Evolutionary conservation across 2,888 invertebrate genomes (phyloP), one percentile per base, ranked within the genome.

Genomic region (Drymonia ruficornis): DNA sequence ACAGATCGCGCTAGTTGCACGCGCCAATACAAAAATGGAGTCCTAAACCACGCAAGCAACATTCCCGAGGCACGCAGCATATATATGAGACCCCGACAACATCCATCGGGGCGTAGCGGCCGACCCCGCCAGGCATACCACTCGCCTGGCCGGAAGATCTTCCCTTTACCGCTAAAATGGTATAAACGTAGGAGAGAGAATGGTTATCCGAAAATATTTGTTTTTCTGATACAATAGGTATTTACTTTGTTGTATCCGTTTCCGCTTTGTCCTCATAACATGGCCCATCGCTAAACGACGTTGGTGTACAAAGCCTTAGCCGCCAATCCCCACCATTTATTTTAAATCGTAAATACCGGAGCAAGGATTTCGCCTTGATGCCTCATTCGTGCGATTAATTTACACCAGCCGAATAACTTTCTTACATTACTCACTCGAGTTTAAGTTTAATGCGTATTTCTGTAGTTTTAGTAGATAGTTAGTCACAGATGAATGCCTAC

Each of bases 301-400:
- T 63, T 64, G 70, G 69, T 75, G 74, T 73, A 71, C 74, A 68
- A 67, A 70, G 73, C 70, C 77, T 76, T 66, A 80, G 65, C 63
- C 74, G 64, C 74, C 80, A 80, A 84, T 80, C 83, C 81, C 71
- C 51, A 64, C 74, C 81, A 83, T 87, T 87, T 83, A 80, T 86
- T 86, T 85, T 75, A 83, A 85, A 86, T 87, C 84, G 81, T 81
- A 83, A 85, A 84, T 81, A 83, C 81, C 61, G 73, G 75, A 73
- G 70, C 76, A 65, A 72, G 79, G 77, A 77, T 83, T 79, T 73
- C 63, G 76, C 73, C 80, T 81, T 74, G 48, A 63, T 75, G 86
- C 76, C 59, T 50, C 75, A 67, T 85, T 86, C 55, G 50, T 31
- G 18, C 28, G 18, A n/a, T 9, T 19, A 38, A 47, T 44, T 56